These are phyloP conservation scores for Bombus cullumanus DNA, from an alignment of 1,140 invertebrate species.

Conservation along the genomic window DNA sequence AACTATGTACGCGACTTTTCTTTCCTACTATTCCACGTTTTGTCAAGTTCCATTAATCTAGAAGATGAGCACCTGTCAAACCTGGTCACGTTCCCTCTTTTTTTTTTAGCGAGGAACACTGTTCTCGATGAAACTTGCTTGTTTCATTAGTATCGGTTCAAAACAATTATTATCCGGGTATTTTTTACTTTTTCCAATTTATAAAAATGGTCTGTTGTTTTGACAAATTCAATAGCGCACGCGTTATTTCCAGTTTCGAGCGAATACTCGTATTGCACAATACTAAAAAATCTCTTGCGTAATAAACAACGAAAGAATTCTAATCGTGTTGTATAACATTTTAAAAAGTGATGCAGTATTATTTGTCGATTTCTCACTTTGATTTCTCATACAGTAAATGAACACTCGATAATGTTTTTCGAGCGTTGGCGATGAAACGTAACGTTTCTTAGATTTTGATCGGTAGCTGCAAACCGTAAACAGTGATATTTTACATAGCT, in stretches of 20 bases:
- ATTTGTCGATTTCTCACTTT: neutral
- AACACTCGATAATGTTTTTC: neutral
- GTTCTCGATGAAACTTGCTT: neutral
- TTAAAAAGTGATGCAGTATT: neutral
- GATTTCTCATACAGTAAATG: neutral
- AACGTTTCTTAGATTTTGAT: too few relatives aligned
- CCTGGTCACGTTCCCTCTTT: neutral
- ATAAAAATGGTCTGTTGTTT: neutral
- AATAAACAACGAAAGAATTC: neutral
- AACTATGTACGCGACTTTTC: neutral
- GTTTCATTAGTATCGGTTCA: too few relatives aligned
- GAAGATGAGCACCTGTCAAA: conserved; percentile 21
- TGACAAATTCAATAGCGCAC: neutral
- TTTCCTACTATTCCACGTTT: neutral
- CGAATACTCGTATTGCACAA: neutral
- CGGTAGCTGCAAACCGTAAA: neutral
- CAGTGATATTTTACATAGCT: neutral
- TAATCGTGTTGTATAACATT: neutral
- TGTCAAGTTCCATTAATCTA: neutral
- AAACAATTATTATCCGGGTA: neutral
- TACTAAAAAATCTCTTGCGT: neutral
- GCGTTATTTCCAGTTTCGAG: conserved; percentile 4
- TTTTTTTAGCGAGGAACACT: too few relatives aligned
- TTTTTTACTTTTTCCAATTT: neutral
- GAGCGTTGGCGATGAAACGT: too few relatives aligned